phyloP scores from a whole-genome alignment of 2,113 vertebrate genomes.

The Microtus oregoni region DNA sequence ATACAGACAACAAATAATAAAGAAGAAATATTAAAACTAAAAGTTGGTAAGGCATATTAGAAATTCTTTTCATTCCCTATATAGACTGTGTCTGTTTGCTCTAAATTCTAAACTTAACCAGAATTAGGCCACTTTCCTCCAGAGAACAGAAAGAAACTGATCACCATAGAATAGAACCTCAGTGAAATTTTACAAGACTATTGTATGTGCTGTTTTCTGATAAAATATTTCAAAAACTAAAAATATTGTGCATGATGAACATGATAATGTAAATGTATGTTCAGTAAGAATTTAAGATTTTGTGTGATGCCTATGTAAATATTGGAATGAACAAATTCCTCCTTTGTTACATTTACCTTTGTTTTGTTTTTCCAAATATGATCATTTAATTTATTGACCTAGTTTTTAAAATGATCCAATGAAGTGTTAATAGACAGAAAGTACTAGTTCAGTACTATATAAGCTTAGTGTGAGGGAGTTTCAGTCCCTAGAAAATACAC shows the following conservation, averaged over 20 bases:
- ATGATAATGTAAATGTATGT: constrained; percentile 34
- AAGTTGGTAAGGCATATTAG: neutral
- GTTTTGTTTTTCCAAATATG: constrained; percentile 17
- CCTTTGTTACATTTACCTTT: neutral
- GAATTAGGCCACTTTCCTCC: constrained; percentile 63
- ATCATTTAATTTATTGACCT: constrained; percentile 38
- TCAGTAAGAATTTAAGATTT: neutral
- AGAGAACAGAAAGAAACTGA: constrained; percentile 36
- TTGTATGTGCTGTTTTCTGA: neutral
- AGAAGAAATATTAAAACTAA: neutral
- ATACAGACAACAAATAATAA: neutral
- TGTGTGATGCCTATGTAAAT: constrained; percentile 27
- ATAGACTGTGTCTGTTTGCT: constrained; percentile 39
- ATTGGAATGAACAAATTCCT: neutral
- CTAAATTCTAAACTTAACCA: constrained; percentile 61
- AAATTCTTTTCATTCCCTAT: neutral
- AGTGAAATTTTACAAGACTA: constrained; percentile 28
- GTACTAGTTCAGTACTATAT: neutral
- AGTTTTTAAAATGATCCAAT: neutral
- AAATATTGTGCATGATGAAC: constrained; percentile 11
- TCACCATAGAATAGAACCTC: neutral
- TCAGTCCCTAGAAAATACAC: neutral
- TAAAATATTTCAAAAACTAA: constrained; percentile 6
- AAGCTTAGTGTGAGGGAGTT: neutral
- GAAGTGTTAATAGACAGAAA: neutral